These are phyloP conservation scores for Crossocerus cetratus DNA, from an alignment of 2,888 invertebrate species.

Conservation along the genomic window DNA sequence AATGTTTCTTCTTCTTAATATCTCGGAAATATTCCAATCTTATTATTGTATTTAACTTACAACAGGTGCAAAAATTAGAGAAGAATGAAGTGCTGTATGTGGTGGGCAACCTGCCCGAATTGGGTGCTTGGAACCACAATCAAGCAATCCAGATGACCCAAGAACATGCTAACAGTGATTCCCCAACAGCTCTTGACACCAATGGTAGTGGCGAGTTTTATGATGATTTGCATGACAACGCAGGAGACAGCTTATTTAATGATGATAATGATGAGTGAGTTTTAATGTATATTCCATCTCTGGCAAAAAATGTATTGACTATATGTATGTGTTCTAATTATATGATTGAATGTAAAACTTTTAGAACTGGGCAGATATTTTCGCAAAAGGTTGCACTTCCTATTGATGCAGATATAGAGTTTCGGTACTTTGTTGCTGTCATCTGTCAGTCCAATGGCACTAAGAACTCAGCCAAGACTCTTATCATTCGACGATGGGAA, in stretches of 20 bases:
- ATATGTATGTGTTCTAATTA: not conserved
- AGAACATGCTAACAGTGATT: conserved; percentile 65
- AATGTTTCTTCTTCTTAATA: not conserved
- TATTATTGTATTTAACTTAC: not conserved
- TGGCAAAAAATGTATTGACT: not conserved
- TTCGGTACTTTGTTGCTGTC: conserved; percentile 87
- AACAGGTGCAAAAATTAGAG: conserved; percentile 68
- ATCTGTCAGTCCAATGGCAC: conserved; percentile 80
- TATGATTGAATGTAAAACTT: conserved; percentile 39
- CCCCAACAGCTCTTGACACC: conserved; percentile 64
- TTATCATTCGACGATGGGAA: conserved; percentile 89
- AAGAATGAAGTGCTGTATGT: conserved; percentile 74
- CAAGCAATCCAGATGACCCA: conserved; percentile 71
- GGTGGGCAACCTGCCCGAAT: conserved; percentile 73
- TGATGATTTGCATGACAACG: conserved; percentile 61
- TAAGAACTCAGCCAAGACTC: conserved; percentile 74
- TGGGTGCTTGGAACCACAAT: conserved; percentile 75
- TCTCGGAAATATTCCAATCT: not conserved
- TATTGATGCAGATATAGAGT: conserved; percentile 82
- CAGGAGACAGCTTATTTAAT: conserved; percentile 61
- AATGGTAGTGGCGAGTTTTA: conserved; percentile 62
- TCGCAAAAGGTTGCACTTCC: conserved; percentile 82
- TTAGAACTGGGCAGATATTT: conserved; percentile 67
- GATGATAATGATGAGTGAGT: conserved; percentile 64
- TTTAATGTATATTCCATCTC: not conserved